Base-by-base conservation (phyloP, 1,140 invertebrate genomes). In the Acromyrmex charruanus region DNA sequence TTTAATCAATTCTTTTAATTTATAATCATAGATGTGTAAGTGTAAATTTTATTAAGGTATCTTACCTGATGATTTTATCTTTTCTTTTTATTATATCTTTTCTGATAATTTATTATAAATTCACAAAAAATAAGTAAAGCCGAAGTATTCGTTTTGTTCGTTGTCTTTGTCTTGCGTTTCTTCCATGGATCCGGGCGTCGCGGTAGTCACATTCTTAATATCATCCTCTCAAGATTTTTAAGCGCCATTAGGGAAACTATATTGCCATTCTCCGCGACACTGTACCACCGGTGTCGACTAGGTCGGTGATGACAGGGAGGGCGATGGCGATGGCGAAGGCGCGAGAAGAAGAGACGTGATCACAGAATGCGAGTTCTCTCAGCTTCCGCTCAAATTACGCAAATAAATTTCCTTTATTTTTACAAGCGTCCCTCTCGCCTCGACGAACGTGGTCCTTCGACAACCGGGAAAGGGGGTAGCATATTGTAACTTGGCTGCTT, bases 211-310 rank as follows among this genome's bases (percentile, higher is more conserved):
- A 95, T 95, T 92, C 94, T 94, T 95, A 94, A 95, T 95, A 95
- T 95, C 93, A 94, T 94, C 94, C 94, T 95, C 94, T 94, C 94
- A 94, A 95, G 93, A 94, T 95, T 95, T 95, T 95, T 94, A 95
- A 95, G 93, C 94, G 91, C 94, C 94, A 95, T 95, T 95, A 95
- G 93, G 93, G 94, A 95, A 94, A 95, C 94, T 95, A 95, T 95
- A 95, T 95, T 95, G 94, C 95, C 93, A 92, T 93, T 94, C 91
- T 92, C 86, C 89, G 88, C 87, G 89, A 81, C 86, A 88, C 79
- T 81, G 82, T 55, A 75, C 51, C 44, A 55, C 81, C 65, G 80
- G 28, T 53, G 87, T 84, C 80, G 80, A 61, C 80, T 72, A 61
- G 58, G 69, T 84, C 55, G 59, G 39, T 69, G 80, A 75, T 82